Percentiles rank a stretch among this genome's conserved stretches.
phyloP scores from a whole-genome alignment of 2,113 vertebrate species.

The Physeter macrocephalus region DNA sequence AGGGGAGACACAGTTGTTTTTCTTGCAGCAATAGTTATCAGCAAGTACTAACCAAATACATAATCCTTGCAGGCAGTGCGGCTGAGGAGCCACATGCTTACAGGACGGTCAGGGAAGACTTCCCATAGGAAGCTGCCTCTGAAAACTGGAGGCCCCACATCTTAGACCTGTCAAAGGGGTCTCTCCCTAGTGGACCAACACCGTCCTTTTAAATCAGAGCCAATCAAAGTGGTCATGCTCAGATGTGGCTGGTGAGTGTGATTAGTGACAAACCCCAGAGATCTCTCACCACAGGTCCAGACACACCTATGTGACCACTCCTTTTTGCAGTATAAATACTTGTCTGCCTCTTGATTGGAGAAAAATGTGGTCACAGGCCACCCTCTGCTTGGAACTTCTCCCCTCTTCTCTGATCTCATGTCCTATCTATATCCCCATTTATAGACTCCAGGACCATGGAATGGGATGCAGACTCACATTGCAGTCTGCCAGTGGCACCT shows the following conservation, averaged over 20 bases:
- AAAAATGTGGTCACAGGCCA: not conserved
- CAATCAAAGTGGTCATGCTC: not conserved
- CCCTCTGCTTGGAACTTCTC: not conserved
- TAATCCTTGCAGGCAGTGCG: not conserved
- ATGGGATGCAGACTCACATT: rapidly evolving
- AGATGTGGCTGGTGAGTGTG: not conserved
- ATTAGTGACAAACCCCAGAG: not conserved
- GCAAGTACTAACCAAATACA: not conserved
- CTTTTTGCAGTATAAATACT: not conserved
- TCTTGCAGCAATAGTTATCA: not conserved
- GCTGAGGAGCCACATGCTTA: not conserved
- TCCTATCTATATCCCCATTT: not conserved
- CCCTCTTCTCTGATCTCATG: not conserved
- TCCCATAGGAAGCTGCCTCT: not conserved
- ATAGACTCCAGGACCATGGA: not conserved
- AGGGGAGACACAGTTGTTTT: not conserved
- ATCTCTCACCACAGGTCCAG: not conserved
- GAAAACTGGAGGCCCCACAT: not conserved
- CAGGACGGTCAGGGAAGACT: not conserved
- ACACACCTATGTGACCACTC: no score
- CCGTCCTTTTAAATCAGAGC: not conserved
- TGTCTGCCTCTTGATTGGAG: not conserved
- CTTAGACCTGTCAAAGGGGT: not conserved
- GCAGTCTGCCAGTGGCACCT: not conserved
- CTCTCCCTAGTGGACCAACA: no score